Conservation (phyloP, 2,113 vertebrate species). For the Dasypus novemcinctus region DNA sequence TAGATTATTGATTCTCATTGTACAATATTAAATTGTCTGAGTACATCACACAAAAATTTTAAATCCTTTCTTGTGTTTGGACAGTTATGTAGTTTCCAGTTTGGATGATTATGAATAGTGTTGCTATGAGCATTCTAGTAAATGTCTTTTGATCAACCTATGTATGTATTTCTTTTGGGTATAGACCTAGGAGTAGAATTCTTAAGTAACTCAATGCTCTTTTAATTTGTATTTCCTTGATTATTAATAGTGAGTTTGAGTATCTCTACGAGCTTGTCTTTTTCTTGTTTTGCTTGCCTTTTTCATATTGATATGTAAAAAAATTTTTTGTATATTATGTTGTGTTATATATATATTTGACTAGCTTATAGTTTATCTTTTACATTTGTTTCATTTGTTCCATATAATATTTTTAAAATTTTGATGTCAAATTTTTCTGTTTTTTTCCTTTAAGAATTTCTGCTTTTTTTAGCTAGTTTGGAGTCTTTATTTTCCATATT, state of each 20-base stretch:
- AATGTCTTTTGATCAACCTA: background rate
- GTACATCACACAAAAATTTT: background rate
- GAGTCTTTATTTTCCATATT: background rate
- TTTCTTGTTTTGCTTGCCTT: slow-evolving; percentile 10
- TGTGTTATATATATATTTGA: background rate
- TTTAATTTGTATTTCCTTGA: background rate
- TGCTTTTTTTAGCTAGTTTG: background rate
- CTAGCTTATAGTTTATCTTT: background rate
- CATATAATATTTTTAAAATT: background rate
- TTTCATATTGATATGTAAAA: background rate
- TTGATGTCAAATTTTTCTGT: background rate
- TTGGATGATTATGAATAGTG: background rate
- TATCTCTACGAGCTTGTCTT: background rate
- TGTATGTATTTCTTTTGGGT: background rate
- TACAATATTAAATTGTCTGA: background rate
- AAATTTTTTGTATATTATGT: background rate
- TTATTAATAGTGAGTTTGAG: background rate
- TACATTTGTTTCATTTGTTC: slow-evolving; percentile 2
- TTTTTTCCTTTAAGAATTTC: background rate
- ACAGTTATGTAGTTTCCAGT: background rate
- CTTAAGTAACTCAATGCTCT: background rate
- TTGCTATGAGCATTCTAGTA: slow-evolving; percentile 29
- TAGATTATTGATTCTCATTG: background rate
- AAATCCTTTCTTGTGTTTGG: background rate
- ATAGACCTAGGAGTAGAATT: background rate